Evolutionary conservation across 2,888 invertebrate genomes (phyloP).

Genomic region (Dasysyrphus albostriatus): DNA sequence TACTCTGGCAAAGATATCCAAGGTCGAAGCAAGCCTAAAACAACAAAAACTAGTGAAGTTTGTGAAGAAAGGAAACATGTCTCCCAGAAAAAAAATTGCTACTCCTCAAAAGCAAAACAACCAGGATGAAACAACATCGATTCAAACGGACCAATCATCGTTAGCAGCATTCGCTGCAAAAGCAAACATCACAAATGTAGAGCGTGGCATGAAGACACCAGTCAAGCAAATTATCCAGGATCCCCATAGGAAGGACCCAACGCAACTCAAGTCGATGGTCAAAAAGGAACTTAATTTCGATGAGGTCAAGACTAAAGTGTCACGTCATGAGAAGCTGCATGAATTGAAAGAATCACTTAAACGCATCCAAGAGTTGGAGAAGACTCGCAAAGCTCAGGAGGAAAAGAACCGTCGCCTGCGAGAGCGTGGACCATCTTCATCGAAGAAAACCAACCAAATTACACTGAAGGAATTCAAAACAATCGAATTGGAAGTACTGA

Average conservation of each 20-base stretch:
- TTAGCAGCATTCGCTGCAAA: conserved; percentile 75
- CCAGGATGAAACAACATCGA: conserved; percentile 10
- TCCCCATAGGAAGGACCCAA: conserved; percentile 80
- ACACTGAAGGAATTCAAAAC: conserved; percentile 89
- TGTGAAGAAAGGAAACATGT: conserved; percentile 82
- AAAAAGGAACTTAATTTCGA: conserved; percentile 88
- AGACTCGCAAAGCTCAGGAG: conserved; percentile 85
- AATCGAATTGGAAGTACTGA: conserved; percentile 90
- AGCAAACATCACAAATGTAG: conserved; percentile 79
- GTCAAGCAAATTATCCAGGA: conserved; percentile 83
- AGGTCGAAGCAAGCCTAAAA: conserved; percentile 79
- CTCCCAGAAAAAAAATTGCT: conserved; percentile 81
- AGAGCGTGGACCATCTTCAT: conserved; percentile 78
- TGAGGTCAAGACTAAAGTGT: conserved; percentile 88
- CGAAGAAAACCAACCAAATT: conserved; percentile 77
- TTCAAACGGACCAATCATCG: conserved; percentile 78
- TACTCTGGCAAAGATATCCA: conserved; percentile 77
- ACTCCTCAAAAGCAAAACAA: conserved; percentile 69
- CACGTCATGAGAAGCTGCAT: conserved; percentile 88
- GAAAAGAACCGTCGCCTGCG: conserved; percentile 81
- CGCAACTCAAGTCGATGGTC: conserved; percentile 83
- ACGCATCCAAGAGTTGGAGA: conserved; percentile 87
- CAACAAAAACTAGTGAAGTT: conserved; percentile 82
- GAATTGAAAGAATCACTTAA: conserved; percentile 89
- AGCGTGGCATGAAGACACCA: conserved; percentile 80